These are phyloP conservation scores for Florisuga fusca DNA, from an alignment of 2,797 vertebrate species.

Conservation along the genomic window DNA sequence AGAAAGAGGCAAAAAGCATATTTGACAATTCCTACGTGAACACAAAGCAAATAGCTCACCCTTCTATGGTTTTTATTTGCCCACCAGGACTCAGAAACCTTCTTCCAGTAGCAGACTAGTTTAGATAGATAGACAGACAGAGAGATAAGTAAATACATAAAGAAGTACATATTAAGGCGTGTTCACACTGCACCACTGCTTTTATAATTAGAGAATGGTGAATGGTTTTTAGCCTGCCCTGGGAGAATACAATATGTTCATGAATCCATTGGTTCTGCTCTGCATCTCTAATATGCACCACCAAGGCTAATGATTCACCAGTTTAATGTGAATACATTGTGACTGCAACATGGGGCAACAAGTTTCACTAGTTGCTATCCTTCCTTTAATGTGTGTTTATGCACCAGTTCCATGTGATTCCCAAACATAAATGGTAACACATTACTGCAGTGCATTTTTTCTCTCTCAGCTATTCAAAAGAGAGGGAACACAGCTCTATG, in stretches of 20 bases:
- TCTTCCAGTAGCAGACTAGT: neutral
- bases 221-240: neutral
- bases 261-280: slow-evolving; percentile 63
- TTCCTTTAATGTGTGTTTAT: neutral
- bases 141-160: neutral
- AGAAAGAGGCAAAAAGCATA: neutral
- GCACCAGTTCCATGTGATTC: neutral
- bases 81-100: neutral
- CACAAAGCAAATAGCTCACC: neutral
- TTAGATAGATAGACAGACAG: neutral
- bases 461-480: neutral
- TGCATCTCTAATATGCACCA: neutral
- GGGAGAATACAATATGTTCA: neutral
- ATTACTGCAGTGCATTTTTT: neutral
- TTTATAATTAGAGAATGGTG: neutral
- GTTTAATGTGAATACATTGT: slow-evolving; percentile 37
- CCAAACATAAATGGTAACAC: slow-evolving; percentile 28
- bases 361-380: neutral
- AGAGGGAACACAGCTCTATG: neutral
- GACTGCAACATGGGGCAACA: slow-evolving; percentile 24
- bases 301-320: slow-evolving; percentile 78
- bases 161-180: neutral
- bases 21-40: neutral
- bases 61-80: neutral
- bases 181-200: neutral